phyloP scores from a whole-genome alignment of 2,113 vertebrate species.

The Ovibos moschatus region DNA sequence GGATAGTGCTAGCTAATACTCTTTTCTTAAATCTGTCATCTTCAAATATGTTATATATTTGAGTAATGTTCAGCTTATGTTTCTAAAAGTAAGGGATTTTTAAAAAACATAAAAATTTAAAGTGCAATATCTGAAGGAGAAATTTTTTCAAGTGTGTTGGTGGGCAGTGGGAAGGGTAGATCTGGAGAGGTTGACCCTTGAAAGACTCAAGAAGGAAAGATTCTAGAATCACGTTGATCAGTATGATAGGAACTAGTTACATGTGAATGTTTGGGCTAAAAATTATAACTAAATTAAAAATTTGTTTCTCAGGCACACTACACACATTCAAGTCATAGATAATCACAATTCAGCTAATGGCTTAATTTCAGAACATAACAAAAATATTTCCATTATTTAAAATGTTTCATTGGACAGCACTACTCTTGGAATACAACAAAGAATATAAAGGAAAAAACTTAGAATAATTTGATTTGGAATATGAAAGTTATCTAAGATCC shows the following conservation, averaged over 20 bases:
- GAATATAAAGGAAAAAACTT: background rate
- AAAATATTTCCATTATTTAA: background rate
- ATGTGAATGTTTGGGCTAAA: background rate
- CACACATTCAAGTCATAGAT: background rate
- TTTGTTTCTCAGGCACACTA: background rate
- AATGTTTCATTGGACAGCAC: background rate
- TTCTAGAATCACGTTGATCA: background rate
- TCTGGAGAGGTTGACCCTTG: accelerated
- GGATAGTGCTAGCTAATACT: background rate
- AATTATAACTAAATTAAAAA: background rate
- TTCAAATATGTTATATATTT: background rate
- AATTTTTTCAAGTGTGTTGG: background rate
- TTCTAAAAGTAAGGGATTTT: background rate
- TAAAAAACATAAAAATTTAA: background rate
- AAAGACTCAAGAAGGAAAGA: background rate
- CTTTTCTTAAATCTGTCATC: conserved; percentile 7
- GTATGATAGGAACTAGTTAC: background rate
- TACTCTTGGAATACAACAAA: background rate
- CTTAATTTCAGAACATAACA: background rate
- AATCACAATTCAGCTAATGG: background rate
- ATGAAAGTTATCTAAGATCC: background rate
- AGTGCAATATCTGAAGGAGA: background rate
- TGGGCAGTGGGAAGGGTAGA: background rate
- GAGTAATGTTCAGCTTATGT: background rate
- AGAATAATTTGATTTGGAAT: background rate